These are phyloP conservation scores for Notiomystis cincta DNA, from an alignment of 2,113 vertebrate genomes.

Conservation along the genomic window DNA sequence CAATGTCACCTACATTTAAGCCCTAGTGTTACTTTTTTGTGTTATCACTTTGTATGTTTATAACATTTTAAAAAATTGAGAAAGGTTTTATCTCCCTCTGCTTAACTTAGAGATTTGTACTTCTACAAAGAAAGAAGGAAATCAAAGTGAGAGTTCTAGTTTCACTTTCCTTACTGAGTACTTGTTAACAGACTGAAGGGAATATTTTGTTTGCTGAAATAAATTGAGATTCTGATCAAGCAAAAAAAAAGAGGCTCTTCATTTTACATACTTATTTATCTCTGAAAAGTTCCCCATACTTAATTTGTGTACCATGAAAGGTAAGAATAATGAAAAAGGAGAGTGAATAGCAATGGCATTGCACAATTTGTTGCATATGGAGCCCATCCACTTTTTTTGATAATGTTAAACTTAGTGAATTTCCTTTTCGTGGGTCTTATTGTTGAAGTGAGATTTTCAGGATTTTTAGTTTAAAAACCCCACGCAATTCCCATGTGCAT, in stretches of 20 bases:
- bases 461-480: not conserved
- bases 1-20: not conserved
- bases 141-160: not conserved
- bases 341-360: not conserved
- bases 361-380: not conserved
- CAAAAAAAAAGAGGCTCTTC: not conserved
- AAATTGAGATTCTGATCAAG: not conserved
- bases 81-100: not conserved
- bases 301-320: not conserved
- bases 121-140: not conserved
- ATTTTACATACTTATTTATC: not conserved
- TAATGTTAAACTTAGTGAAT: not conserved
- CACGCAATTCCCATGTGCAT: rapidly evolving
- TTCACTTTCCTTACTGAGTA: not conserved
- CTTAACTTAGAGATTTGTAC: not conserved
- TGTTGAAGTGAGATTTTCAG: not conserved
- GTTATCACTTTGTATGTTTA: not conserved
- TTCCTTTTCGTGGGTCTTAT: not conserved
- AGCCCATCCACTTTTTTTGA: not conserved
- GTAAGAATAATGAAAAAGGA: not conserved
- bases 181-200: not conserved
- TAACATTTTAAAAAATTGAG: not conserved
- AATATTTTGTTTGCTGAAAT: not conserved
- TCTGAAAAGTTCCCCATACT: not conserved
- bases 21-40: not conserved